Base-by-base conservation (phyloP, 1,140 invertebrate species). In the Halyomorpha halys region DNA sequence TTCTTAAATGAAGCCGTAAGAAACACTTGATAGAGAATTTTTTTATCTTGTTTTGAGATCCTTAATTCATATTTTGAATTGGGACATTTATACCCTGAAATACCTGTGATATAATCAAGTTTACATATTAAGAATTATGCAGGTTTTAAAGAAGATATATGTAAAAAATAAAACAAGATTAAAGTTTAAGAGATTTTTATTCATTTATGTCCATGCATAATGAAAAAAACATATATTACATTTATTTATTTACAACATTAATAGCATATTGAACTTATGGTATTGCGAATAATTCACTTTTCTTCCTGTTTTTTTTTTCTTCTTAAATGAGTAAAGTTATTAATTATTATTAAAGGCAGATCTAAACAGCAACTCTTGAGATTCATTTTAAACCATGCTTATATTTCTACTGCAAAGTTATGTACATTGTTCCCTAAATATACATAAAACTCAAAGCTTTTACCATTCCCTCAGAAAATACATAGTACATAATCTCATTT, bases 361-460 rank as follows among this genome's bases (percentile, higher is more conserved):
- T 59, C 54, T 59, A 59, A 59, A 27, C 54, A 27, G 54, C 54
- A 27, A 59, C n/a, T 27, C 54, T 34, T 59, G 15, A 11, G n/a
- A 21, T 59, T 59, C 30, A 8, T 25, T 27, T 59, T 27, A 21
- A n/a, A 25, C 30, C 30, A 27, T 59, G 54, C 54, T 25, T 59
- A 34, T 27, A 59, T 18, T 23, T 59, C 54, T 34, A 27, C 16
- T n/a, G 23, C 23, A 59, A n/a, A 25, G 23, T 59, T 60, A 60
- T 60, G 25, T 60, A 60, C 59, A 60, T 60, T 60, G 59, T 60
- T 60, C 59, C 59, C 59, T 60, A 60, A 44, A 60, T 60, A 60
- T 44, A 44, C 54, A n/a, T 34, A 59, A 4, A 15, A 59, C 16
- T 34, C 16, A 59, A 59, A 27, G 34, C 34, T 39, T 39, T 39